Conservation (phyloP, 2,888 invertebrate species). For the Aspidiotus rigidus region DNA sequence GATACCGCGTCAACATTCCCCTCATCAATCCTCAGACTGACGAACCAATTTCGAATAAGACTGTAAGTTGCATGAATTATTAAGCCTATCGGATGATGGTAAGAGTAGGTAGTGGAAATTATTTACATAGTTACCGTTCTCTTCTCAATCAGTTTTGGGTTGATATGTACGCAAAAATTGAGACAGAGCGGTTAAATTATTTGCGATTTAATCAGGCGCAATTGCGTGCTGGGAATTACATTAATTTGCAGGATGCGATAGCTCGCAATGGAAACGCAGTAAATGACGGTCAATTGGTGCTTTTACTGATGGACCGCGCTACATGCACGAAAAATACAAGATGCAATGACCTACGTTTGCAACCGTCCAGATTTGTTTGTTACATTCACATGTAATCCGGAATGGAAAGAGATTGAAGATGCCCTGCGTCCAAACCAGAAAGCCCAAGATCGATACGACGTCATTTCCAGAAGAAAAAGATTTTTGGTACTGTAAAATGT, state of each 20-base stretch:
- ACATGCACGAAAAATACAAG: constrained; percentile 41
- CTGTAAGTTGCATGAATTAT: constrained; percentile 38
- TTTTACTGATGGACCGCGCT: constrained; percentile 40
- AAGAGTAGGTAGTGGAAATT: constrained; percentile 36
- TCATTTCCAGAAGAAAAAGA: constrained; percentile 33
- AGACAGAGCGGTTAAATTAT: constrained; percentile 41
- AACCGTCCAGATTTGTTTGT: no score
- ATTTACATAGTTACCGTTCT: constrained; percentile 38
- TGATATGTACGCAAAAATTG: constrained; percentile 42
- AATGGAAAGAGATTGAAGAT: no score
- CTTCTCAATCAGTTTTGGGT: constrained; percentile 42
- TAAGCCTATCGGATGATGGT: constrained; percentile 39
- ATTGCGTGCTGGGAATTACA: constrained; percentile 39
- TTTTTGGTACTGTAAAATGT: constrained; percentile 37
- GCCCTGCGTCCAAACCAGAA: no score
- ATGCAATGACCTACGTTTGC: constrained; percentile 42
- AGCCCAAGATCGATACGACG: constrained; percentile 31
- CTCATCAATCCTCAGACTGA: constrained; percentile 16
- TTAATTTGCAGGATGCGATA: constrained; percentile 40
- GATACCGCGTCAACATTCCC: constrained; percentile 28
- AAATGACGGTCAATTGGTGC: constrained; percentile 38
- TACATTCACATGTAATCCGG: no score
- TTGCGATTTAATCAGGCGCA: constrained; percentile 41
- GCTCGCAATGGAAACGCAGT: constrained; percentile 37
- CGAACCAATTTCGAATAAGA: constrained; percentile 36